Conservation (phyloP, 2,797 vertebrate genomes). For the Diceros bicornis region DNA sequence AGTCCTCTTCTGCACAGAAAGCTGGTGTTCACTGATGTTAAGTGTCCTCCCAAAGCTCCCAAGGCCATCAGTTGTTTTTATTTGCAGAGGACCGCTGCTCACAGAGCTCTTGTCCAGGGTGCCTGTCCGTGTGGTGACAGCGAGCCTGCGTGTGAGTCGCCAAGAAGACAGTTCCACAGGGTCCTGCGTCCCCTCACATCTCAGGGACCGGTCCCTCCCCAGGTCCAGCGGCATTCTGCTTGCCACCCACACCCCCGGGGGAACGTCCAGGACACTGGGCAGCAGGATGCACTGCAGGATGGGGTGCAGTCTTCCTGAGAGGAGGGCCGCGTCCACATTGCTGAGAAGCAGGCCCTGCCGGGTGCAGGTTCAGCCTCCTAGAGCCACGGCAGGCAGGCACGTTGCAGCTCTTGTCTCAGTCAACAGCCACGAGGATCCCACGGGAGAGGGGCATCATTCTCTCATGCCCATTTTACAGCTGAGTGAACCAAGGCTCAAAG, state of each 20-base stretch:
- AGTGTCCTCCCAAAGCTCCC: neutral
- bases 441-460: neutral
- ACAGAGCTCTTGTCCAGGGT: neutral
- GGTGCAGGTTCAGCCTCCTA: neutral
- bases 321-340: neutral
- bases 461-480: neutral
- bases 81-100: neutral
- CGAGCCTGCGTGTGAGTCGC: neutral
- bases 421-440: neutral
- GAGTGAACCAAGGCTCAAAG: neutral
- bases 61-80: neutral
- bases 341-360: neutral
- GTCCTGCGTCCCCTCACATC: neutral
- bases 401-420: neutral
- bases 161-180: neutral
- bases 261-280: neutral
- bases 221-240: too few species aligned
- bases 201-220: neutral
- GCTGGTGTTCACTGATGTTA: neutral
- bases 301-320: neutral
- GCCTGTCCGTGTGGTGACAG: fast-evolving
- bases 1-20: neutral
- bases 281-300: too few species aligned
- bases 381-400: neutral
- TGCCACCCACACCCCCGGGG: too few species aligned